Conservation (phyloP, 2,888 invertebrate species). For the Steromphala cineraria region DNA sequence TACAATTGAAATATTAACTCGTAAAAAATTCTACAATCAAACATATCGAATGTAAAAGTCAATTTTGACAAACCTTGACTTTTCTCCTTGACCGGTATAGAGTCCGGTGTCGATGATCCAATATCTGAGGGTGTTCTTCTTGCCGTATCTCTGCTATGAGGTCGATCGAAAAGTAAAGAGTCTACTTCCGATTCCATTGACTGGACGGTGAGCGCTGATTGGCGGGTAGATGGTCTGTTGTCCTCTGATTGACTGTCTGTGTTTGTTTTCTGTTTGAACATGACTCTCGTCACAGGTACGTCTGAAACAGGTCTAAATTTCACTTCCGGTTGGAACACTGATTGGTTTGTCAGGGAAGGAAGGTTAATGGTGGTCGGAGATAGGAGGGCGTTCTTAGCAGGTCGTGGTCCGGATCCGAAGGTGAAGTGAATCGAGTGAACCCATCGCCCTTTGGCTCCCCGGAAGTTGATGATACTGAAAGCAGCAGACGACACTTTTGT, state of each 20-base stretch:
- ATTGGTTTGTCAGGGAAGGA: neutral
- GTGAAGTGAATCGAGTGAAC: slow-evolving; percentile 1
- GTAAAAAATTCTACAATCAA: too few species aligned
- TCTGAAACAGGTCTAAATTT: neutral
- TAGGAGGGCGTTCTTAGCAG: neutral
- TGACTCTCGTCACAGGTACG: neutral
- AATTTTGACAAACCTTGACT: neutral
- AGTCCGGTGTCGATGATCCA: neutral
- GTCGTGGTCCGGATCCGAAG: neutral
- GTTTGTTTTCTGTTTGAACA: neutral
- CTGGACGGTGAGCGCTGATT: neutral
- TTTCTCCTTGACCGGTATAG: neutral
- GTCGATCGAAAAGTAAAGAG: neutral
- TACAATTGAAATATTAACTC: too few species aligned
- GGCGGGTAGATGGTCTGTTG: neutral
- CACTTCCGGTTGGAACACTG: neutral
- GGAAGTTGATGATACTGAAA: slow-evolving; percentile 3
- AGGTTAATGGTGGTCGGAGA: neutral
- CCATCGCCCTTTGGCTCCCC: neutral
- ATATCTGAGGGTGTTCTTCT: neutral
- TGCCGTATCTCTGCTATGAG: neutral
- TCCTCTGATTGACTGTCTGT: neutral
- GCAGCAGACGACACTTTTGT: neutral
- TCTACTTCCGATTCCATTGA: neutral
- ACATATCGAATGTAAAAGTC: too few species aligned